Evolutionary conservation across 2,888 invertebrate genomes (phyloP).

Genomic region (Amphipoea oculea): DNA sequence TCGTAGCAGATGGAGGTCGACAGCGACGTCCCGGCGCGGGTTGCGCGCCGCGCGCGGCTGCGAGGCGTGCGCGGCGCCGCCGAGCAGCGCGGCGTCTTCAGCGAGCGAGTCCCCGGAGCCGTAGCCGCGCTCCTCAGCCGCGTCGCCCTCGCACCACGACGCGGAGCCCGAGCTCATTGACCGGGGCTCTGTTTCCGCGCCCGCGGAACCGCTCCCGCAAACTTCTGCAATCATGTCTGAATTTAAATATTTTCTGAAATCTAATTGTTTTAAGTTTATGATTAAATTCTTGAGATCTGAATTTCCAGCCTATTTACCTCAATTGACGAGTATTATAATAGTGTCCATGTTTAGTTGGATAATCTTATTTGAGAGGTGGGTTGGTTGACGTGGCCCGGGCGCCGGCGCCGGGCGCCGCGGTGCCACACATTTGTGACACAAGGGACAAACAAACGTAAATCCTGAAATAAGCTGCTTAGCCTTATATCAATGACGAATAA

Average conservation of each 20-base stretch:
- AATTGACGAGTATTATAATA: not conserved
- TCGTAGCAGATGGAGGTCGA: conserved; percentile 86
- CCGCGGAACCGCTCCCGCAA: conserved; percentile 87
- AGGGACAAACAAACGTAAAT: conserved; percentile 30
- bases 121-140: conserved; percentile 87
- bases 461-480: conserved; percentile 44
- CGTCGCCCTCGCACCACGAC: conserved; percentile 90
- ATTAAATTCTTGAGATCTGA: not conserved
- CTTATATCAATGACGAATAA: conserved; percentile 12
- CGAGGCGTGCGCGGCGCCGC: conserved; percentile 76
- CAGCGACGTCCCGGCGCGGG: conserved; percentile 86
- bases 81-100: conserved; percentile 86
- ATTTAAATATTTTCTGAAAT: conserved; percentile 49
- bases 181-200: conserved; percentile 85
- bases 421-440: conserved; percentile 11
- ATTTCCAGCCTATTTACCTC: not conserved
- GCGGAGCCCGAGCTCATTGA: conserved; percentile 87
- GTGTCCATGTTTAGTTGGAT: conserved; percentile 13
- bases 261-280: not conserved
- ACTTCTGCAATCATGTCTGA: conserved; percentile 81
- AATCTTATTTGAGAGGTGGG: conserved; percentile 26
- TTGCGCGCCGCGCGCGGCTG: conserved; percentile 78
- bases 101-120: conserved; percentile 89
- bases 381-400: not conserved
- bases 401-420: conserved; percentile 5